These are phyloP conservation scores for Trichomalopsis sarcophagae DNA, from an alignment of 1,140 invertebrate species.

Conservation along the genomic window DNA sequence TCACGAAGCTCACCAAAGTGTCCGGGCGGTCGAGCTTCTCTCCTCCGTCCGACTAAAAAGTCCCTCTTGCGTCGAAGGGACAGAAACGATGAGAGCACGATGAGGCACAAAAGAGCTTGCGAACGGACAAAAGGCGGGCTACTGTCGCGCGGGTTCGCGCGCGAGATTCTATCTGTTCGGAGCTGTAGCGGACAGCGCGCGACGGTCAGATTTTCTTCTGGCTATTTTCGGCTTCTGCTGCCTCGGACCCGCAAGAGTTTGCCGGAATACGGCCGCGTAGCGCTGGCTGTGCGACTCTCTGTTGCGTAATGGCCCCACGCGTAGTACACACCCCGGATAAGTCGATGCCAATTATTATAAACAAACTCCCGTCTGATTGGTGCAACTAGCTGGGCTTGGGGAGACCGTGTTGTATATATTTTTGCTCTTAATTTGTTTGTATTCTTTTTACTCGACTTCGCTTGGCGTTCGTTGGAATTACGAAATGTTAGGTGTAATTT, in stretches of 20 bases:
- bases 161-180: constrained; percentile 16
- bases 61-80: background rate
- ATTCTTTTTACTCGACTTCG: background rate
- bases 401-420: background rate
- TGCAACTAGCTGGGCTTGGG: background rate
- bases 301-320: constrained; percentile 64
- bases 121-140: background rate
- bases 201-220: constrained; percentile 8
- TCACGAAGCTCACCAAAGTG: constrained; percentile 32
- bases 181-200: background rate
- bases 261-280: constrained; percentile 57
- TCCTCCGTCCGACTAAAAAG: background rate
- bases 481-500: too few species aligned
- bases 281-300: background rate
- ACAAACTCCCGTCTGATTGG: constrained; percentile 58
- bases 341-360: constrained; percentile 70
- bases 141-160: constrained; percentile 36
- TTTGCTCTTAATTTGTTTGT: background rate
- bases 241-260: constrained; percentile 36
- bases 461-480: background rate
- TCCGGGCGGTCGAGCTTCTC: background rate
- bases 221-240: constrained; percentile 41
- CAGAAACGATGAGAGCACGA: background rate
- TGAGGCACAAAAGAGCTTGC: background rate
- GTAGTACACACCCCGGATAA: constrained; percentile 54